Evolutionary conservation across 2,113 vertebrate genomes (phyloP).

Genomic region (Callopanchax toddi): DNA sequence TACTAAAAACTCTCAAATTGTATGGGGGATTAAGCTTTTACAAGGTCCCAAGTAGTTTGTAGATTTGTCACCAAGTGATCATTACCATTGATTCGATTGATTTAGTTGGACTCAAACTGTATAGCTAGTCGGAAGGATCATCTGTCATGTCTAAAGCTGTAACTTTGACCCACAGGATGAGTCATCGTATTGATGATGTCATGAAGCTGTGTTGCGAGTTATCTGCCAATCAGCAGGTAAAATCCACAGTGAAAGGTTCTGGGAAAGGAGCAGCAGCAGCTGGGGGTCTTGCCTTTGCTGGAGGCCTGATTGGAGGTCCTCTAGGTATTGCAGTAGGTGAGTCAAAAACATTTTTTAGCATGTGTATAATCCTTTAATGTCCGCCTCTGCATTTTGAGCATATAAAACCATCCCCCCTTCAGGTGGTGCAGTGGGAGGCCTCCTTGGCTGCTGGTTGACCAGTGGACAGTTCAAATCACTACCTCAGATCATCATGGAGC

Average conservation of each 20-base stretch:
- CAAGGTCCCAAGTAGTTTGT: too few relatives aligned
- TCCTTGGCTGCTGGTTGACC: slow-evolving; percentile 88
- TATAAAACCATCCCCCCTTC: slow-evolving; percentile 6
- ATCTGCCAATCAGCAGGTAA: slow-evolving; percentile 81
- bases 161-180: slow-evolving; percentile 73
- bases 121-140: too few relatives aligned
- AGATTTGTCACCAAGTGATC: too few relatives aligned
- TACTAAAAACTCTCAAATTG: too few relatives aligned
- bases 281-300: slow-evolving; percentile 83
- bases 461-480: slow-evolving; percentile 87
- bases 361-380: not conserved
- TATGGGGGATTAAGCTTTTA: too few relatives aligned
- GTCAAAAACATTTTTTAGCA: slow-evolving; percentile 36
- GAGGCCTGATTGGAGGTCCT: slow-evolving; percentile 87
- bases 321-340: slow-evolving; percentile 87
- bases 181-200: slow-evolving; percentile 74
- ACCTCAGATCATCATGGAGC: slow-evolving; percentile 89
- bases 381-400: not conserved
- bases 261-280: slow-evolving; percentile 83
- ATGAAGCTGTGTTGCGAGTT: slow-evolving; percentile 86
- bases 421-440: slow-evolving; percentile 89
- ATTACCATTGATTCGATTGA: too few relatives aligned
- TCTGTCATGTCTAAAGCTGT: rapidly evolving
- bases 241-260: slow-evolving; percentile 82
- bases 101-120: too few relatives aligned